Evolutionary conservation across 1,140 invertebrate species (phyloP).

Genomic region (Lasaia peninsularis): DNA sequence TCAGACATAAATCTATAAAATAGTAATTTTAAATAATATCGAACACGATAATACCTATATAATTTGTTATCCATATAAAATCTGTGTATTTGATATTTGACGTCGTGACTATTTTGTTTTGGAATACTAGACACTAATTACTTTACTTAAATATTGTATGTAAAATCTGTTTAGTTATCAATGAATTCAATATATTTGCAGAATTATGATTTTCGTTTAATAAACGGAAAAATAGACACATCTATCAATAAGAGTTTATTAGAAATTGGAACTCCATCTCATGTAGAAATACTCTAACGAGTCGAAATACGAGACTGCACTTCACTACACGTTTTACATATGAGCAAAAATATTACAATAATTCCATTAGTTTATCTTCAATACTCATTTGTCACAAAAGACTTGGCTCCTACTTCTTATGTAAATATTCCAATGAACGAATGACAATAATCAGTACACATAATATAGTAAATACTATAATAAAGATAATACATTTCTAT

Average conservation of each 20-base stretch:
- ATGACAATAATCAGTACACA: neutral
- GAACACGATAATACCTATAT: neutral
- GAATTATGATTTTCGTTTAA: too few relatives aligned
- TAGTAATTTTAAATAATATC: neutral
- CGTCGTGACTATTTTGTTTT: neutral
- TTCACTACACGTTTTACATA: too few relatives aligned
- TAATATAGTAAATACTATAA: neutral
- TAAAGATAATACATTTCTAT: neutral
- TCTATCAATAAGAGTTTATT: too few relatives aligned
- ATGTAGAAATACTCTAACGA: too few relatives aligned
- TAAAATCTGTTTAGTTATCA: too few relatives aligned
- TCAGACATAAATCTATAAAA: conserved; percentile 3
- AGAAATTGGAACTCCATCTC: too few relatives aligned
- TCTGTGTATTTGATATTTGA: neutral
- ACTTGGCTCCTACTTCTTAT: neutral
- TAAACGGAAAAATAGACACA: too few relatives aligned
- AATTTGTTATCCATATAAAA: neutral
- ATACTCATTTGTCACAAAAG: too few relatives aligned
- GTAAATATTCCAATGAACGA: neutral
- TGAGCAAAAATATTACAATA: too few relatives aligned
- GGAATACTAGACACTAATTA: neutral
- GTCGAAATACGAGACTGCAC: too few relatives aligned
- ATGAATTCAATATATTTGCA: too few relatives aligned
- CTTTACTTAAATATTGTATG: neutral
- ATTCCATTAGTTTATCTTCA: too few relatives aligned